Conservation (phyloP, 2,888 invertebrate genomes). For the Resseliella maxima region DNA sequence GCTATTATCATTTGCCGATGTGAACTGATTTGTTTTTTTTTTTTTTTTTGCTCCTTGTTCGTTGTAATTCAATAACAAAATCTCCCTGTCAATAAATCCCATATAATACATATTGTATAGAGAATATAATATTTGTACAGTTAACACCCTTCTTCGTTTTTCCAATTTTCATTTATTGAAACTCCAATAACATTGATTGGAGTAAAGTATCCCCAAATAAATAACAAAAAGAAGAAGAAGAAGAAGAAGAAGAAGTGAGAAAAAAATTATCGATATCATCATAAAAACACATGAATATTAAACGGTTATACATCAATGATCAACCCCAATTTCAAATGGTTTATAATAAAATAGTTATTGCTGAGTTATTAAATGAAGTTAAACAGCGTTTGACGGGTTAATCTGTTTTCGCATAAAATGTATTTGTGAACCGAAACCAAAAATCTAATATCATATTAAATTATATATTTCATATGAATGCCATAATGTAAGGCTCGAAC, state of each 20-base stretch:
- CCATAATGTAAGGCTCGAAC: not conserved
- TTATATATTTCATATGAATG: conserved; percentile 32
- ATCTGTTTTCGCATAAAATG: conserved; percentile 59
- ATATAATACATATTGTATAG: no score
- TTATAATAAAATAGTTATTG: conserved; percentile 48
- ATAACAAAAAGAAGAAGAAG: not conserved
- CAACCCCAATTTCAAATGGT: conserved; percentile 29
- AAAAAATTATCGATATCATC: conserved; percentile 23
- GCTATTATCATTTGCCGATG: no score
- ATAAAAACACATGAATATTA: conserved; percentile 38
- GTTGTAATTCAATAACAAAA: no score
- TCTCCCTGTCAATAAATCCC: no score
- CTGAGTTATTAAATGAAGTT: conserved; percentile 57
- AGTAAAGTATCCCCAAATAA: not conserved
- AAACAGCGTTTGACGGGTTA: conserved; percentile 61
- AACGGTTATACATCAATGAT: conserved; percentile 36
- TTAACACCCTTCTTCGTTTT: no score
- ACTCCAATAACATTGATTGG: not conserved
- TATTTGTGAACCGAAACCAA: conserved; percentile 26
- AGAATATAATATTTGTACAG: no score
- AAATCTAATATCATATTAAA: conserved; percentile 7
- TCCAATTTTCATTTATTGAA: no score
- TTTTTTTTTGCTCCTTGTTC: no score
- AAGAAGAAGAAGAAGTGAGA: not conserved
- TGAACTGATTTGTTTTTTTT: no score